A percentile compares a stretch with the other conserved stretches of the same genome.
phyloP scores from a whole-genome alignment of 2,797 vertebrate species.

The Danio tinwini region DNA sequence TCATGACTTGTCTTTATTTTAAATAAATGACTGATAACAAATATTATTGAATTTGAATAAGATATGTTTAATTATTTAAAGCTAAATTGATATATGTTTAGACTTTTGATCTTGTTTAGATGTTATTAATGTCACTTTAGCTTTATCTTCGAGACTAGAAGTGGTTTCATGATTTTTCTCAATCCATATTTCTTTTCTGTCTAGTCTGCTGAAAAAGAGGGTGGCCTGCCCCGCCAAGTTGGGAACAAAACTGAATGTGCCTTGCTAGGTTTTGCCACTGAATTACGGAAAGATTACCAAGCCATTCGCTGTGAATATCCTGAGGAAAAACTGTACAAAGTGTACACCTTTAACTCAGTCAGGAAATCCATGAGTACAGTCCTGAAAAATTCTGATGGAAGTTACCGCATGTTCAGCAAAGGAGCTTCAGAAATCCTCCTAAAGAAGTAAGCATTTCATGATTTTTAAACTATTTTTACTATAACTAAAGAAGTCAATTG shows the following conservation, averaged over 20 bases:
- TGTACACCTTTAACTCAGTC: conserved; percentile 97
- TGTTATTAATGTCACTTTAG: background rate
- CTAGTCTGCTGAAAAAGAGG: conserved; percentile 92
- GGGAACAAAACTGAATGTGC: conserved; percentile 99
- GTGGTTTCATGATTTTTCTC: conserved; percentile 9
- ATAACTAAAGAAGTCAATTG: too few species aligned
- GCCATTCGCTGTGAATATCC: conserved; percentile 85
- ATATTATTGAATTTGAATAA: background rate
- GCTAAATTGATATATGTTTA: background rate
- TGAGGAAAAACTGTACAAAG: conserved; percentile 94
- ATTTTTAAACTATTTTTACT: background rate
- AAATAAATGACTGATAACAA: too few species aligned
- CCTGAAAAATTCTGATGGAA: conserved; percentile 85
- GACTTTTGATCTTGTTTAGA: background rate
- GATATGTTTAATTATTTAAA: background rate
- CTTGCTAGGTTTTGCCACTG: conserved; percentile 88
- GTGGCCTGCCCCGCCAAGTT: conserved; percentile 91
- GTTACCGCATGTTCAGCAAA: conserved; percentile 97
- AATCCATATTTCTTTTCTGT: conserved; percentile 23
- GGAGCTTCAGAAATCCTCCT: conserved; percentile 97
- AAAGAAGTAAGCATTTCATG: conserved; percentile 79
- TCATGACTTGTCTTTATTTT: background rate
- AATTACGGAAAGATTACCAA: conserved; percentile 90
- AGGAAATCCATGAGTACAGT: conserved; percentile 99
- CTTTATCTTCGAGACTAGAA: background rate